These are phyloP conservation scores for Amphipyra berbera DNA, from an alignment of 2,888 invertebrate genomes.

Conservation along the genomic window DNA sequence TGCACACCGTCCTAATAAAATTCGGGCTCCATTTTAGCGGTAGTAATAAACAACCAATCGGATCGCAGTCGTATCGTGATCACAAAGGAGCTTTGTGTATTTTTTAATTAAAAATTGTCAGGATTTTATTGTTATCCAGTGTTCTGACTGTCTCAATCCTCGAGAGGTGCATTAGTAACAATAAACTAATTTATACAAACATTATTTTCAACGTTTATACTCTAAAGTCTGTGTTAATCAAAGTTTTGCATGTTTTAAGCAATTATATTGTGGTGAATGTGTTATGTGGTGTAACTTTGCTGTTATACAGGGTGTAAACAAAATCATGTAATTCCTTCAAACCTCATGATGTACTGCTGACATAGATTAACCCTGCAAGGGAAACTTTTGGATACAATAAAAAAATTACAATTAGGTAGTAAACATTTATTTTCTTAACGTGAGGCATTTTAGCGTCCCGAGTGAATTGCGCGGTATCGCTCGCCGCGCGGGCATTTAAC, in stretches of 20 bases:
- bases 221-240: neutral
- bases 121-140: slow-evolving; percentile 36
- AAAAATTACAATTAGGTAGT: too few relatives aligned
- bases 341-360: too few relatives aligned
- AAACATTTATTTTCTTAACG: too few relatives aligned
- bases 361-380: too few relatives aligned
- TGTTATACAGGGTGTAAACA: too few relatives aligned
- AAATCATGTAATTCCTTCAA: too few relatives aligned
- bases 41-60: slow-evolving; percentile 7
- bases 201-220: slow-evolving; percentile 6
- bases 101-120: slow-evolving; percentile 44
- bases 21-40: too few relatives aligned
- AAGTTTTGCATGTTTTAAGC: slow-evolving; percentile 37
- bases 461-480: too few relatives aligned
- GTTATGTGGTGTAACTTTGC: neutral
- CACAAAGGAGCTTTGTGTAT: slow-evolving; percentile 19
- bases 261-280: slow-evolving; percentile 27
- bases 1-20: too few relatives aligned
- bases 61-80: slow-evolving; percentile 32
- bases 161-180: slow-evolving; percentile 36
- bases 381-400: too few relatives aligned
- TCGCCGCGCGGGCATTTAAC: too few relatives aligned
- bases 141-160: slow-evolving; percentile 26
- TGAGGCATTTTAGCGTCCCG: too few relatives aligned
- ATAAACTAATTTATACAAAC: slow-evolving; percentile 29